Conservation (phyloP, 1,140 invertebrate species). For the Heliconius nattereri region DNA sequence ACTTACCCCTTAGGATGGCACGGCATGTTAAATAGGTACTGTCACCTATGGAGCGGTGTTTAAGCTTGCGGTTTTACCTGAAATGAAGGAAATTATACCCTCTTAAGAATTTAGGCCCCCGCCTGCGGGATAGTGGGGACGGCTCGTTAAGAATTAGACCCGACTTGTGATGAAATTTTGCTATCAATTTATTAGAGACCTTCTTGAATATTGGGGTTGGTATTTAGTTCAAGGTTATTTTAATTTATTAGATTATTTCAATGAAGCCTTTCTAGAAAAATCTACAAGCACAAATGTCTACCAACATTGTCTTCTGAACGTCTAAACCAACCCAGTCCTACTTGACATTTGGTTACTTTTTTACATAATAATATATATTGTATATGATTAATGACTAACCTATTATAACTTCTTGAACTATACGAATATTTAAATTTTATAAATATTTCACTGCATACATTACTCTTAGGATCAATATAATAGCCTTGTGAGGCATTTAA, state of each 20-base stretch:
- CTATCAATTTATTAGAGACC: conserved; percentile 24
- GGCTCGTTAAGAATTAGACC: conserved; percentile 23
- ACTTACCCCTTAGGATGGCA: not conserved
- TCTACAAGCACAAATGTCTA: not conserved
- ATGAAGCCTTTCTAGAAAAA: not conserved
- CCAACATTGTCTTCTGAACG: not conserved
- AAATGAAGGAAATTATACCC: conserved; percentile 47
- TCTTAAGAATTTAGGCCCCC: conserved; percentile 45
- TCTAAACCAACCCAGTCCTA: not conserved
- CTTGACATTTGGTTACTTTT: not conserved
- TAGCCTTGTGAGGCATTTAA: conserved; percentile 52
- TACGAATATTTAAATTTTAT: too few species aligned
- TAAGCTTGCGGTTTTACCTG: conserved; percentile 32
- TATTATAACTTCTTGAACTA: too few species aligned
- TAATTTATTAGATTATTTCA: not conserved
- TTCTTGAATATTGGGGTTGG: not conserved
- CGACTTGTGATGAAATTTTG: conserved; percentile 17
- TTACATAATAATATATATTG: not conserved
- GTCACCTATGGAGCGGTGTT: conserved; percentile 7
- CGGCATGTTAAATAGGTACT: not conserved
- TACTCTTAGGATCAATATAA: not conserved
- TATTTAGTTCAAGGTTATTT: conserved; percentile 4
- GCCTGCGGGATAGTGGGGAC: conserved; percentile 27
- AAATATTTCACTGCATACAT: too few species aligned
- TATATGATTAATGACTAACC: too few species aligned